Conservation (phyloP, 2,113 vertebrate genomes). For the Rhegmatorhina hoffmannsi region DNA sequence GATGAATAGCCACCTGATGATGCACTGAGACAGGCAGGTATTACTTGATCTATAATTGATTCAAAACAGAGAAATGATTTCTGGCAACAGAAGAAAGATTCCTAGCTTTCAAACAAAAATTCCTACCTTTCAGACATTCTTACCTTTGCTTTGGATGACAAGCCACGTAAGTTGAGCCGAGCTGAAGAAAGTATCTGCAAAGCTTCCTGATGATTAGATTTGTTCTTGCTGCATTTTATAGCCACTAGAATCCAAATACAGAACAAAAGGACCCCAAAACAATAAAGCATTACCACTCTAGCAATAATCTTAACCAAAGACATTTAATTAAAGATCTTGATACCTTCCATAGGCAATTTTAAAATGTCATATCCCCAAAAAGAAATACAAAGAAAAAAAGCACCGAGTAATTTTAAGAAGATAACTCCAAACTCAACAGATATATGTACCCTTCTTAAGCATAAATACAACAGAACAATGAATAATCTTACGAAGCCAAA, state of each 20-base stretch:
- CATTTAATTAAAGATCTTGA: not conserved
- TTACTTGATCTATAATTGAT: not conserved
- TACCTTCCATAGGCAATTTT: not conserved
- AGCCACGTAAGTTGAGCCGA: slow-evolving; percentile 88
- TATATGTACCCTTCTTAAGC: not conserved
- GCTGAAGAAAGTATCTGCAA: slow-evolving; percentile 88
- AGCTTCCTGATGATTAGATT: slow-evolving; percentile 82
- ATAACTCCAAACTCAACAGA: not conserved
- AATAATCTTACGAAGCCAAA: not conserved
- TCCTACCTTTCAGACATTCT: slow-evolving; percentile 66
- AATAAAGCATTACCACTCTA: not conserved
- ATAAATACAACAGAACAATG: not conserved
- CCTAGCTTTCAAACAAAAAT: not conserved
- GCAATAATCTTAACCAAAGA: not conserved
- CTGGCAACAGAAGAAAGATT: not conserved
- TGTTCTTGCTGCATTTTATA: slow-evolving; percentile 85
- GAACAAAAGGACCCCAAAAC: not conserved
- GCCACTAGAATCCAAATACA: slow-evolving; percentile 79
- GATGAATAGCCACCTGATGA: not conserved
- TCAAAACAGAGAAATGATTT: not conserved
- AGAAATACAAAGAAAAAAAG: not conserved
- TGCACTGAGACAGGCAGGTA: not conserved
- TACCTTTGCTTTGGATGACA: slow-evolving; percentile 92
- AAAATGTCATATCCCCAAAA: not conserved
- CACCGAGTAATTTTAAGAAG: not conserved